phyloP scores from a whole-genome alignment of 2,888 invertebrate genomes.

The Operophtera brumata region DNA sequence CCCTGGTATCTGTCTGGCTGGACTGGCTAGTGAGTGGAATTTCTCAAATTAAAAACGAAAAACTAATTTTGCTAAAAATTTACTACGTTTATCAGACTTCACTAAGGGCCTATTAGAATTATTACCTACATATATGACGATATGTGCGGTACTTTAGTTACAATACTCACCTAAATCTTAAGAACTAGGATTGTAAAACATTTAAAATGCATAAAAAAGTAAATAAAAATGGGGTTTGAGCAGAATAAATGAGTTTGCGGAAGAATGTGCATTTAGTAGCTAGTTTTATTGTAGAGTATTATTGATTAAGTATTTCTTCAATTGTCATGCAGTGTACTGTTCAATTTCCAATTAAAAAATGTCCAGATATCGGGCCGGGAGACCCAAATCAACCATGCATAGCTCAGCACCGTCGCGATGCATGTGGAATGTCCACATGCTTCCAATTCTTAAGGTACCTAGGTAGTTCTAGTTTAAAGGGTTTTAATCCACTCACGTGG shows the following conservation, averaged over 20 bases:
- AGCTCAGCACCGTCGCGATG: neutral
- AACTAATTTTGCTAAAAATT: no score
- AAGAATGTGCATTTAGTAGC: constrained; percentile 25
- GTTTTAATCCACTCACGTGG: no score
- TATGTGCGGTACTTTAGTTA: neutral
- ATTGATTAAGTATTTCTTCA: neutral
- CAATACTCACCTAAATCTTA: constrained; percentile 9
- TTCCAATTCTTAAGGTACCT: no score
- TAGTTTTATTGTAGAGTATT: neutral
- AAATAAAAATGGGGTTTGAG: constrained; percentile 74
- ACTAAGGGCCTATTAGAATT: neutral
- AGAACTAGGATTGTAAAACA: constrained; percentile 39
- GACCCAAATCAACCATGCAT: neutral
- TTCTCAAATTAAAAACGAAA: no score
- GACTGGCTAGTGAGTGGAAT: no score
- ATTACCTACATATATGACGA: neutral
- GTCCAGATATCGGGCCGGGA: neutral
- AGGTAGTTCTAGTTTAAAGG: no score
- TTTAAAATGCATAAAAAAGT: constrained; percentile 55
- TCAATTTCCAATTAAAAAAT: neutral
- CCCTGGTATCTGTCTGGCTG: no score
- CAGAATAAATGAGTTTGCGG: constrained; percentile 77
- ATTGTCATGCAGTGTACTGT: constrained; percentile 6
- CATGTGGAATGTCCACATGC: no score
- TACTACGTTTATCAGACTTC: neutral